Conservation (phyloP, 1,140 invertebrate genomes). For the Neoseiulus cucumeris region DNA sequence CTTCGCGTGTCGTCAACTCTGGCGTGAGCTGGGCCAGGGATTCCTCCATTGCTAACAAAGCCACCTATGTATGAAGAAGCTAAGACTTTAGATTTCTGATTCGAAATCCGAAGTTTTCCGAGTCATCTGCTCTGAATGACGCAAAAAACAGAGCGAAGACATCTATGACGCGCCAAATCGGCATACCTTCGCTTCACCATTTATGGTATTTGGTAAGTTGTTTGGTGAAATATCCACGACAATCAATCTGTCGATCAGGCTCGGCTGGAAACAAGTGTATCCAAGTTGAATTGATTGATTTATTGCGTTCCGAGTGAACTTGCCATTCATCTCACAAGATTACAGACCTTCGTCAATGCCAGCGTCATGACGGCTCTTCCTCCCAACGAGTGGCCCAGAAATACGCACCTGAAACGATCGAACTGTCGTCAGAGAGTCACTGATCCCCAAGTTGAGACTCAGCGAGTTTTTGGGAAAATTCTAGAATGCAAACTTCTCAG, state of each 20-base stretch:
- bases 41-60: background rate
- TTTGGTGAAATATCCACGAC: constrained; percentile 65
- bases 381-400: constrained; percentile 32
- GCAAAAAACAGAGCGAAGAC: no score
- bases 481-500: background rate
- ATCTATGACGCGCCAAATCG: no score
- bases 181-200: constrained; percentile 12
- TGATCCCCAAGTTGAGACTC: no score
- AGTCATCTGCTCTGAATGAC: no score
- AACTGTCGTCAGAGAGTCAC: no score
- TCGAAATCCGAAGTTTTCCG: no score
- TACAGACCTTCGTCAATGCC: background rate
- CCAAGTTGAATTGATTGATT: background rate
- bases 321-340: background rate
- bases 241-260: constrained; percentile 51
- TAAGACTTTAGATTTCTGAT: background rate
- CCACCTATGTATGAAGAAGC: background rate
- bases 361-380: constrained; percentile 28
- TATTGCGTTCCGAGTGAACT: background rate
- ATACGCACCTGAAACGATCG: background rate
- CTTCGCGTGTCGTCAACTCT: background rate
- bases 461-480: no score
- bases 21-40: background rate
- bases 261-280: constrained; percentile 34
- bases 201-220: constrained; percentile 24